Evolutionary conservation across 2,797 vertebrate species (phyloP).

Genomic region (Chanos chanos): DNA sequence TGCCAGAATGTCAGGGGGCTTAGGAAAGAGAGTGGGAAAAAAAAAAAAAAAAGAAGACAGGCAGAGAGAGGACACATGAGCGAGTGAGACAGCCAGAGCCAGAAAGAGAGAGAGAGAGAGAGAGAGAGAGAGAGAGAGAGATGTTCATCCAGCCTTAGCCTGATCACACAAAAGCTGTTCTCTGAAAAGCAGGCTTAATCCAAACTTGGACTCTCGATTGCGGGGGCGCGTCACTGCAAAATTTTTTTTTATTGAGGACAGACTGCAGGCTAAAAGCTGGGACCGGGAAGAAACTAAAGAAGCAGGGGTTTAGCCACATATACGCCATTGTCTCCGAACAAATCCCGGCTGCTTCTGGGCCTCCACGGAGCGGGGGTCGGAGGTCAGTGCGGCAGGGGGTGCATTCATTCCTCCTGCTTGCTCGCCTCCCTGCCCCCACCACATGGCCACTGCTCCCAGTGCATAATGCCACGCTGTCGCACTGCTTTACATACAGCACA

Average conservation of each 20-base stretch:
- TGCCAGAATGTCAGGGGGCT: slow-evolving; percentile 67
- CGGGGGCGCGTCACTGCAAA: slow-evolving; percentile 34
- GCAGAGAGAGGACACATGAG: slow-evolving; percentile 24
- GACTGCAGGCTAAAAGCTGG: slow-evolving; percentile 33
- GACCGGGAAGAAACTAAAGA: slow-evolving; percentile 49
- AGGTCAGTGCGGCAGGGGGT: slow-evolving; percentile 59
- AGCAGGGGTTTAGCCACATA: slow-evolving; percentile 61
- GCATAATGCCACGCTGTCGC: no score
- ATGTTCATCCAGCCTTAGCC: slow-evolving; percentile 45
- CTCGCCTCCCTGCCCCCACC: slow-evolving; percentile 40
- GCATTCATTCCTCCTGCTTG: slow-evolving; percentile 53
- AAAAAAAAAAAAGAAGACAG: slow-evolving; percentile 20
- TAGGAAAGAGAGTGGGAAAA: slow-evolving; percentile 33
- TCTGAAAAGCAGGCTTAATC: slow-evolving; percentile 67
- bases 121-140: slow-evolving; percentile 12
- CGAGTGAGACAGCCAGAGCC: slow-evolving; percentile 14
- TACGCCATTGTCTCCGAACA: slow-evolving; percentile 61
- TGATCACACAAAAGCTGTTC: slow-evolving; percentile 61
- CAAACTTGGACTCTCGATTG: slow-evolving; percentile 55
- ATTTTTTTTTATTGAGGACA: slow-evolving; percentile 51
- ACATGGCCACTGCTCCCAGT: slow-evolving; percentile 17
- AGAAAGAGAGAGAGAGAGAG: slow-evolving; percentile 21
- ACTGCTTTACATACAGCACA: no score
- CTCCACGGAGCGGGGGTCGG: slow-evolving; percentile 58
- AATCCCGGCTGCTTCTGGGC: slow-evolving; percentile 54